These are phyloP conservation scores for Lathamus discolor DNA, from an alignment of 2,113 vertebrate genomes.

Conservation along the genomic window DNA sequence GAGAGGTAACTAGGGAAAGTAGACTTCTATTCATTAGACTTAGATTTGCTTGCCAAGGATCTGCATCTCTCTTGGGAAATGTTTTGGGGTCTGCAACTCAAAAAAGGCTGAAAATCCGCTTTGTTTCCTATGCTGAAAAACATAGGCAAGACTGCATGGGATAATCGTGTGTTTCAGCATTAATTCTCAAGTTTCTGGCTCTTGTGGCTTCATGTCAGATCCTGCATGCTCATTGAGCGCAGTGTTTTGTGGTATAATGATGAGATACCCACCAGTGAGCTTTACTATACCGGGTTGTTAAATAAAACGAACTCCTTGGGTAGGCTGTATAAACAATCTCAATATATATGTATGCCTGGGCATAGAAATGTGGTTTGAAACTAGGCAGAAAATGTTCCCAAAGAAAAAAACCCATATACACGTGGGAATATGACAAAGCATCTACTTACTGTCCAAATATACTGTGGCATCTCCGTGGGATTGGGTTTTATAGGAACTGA, in stretches of 20 bases:
- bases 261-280: conserved; percentile 44
- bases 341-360: conserved; percentile 9
- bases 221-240: not conserved
- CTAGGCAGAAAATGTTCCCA: conserved; percentile 52
- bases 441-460: conserved; percentile 62
- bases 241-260: conserved; percentile 29
- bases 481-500: conserved; percentile 45
- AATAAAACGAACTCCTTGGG: conserved; percentile 23
- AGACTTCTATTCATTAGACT: not conserved
- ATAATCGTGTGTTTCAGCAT: conserved; percentile 27
- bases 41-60: not conserved
- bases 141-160: not conserved
- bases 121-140: conserved; percentile 8
- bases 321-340: conserved; percentile 47
- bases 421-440: conserved; percentile 59
- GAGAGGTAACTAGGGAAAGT: not conserved
- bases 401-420: conserved; percentile 41
- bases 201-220: conserved; percentile 61
- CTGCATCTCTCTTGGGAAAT: not conserved
- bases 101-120: not conserved
- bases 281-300: conserved; percentile 27
- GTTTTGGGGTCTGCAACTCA: not conserved
- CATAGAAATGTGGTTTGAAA: conserved; percentile 49
- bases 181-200: conserved; percentile 46
- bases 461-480: conserved; percentile 32